These are phyloP conservation scores for Sebastolobus altivelis DNA, from an alignment of 2,797 vertebrate species.

Conservation along the genomic window DNA sequence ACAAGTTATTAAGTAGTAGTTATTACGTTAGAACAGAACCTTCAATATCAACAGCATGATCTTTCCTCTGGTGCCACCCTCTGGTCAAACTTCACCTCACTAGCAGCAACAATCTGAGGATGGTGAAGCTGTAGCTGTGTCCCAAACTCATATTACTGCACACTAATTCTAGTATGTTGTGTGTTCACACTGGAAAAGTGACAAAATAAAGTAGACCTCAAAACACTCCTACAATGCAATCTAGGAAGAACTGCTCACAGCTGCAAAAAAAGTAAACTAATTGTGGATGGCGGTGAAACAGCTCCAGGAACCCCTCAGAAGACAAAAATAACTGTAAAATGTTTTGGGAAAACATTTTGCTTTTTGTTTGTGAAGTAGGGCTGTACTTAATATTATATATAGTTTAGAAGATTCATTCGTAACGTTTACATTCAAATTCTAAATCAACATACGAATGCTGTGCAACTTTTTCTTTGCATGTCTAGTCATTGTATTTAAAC, in stretches of 20 bases:
- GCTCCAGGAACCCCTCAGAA: too few relatives aligned
- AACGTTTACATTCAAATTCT: too few relatives aligned
- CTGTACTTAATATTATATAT: too few relatives aligned
- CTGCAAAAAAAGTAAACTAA: not conserved
- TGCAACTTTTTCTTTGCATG: too few relatives aligned
- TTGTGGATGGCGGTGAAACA: too few relatives aligned
- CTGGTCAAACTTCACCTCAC: conserved; percentile 14
- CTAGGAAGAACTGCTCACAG: not conserved
- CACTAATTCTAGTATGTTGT: not conserved
- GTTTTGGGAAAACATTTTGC: too few relatives aligned
- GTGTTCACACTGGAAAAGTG: too few relatives aligned
- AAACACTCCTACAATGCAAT: not conserved
- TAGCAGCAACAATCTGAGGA: not conserved
- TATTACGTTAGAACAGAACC: not conserved
- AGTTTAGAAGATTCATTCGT: too few relatives aligned
- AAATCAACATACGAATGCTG: too few relatives aligned
- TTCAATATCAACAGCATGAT: not conserved
- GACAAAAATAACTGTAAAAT: too few relatives aligned
- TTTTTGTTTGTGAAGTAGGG: too few relatives aligned
- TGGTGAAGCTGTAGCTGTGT: not conserved
- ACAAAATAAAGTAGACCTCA: not conserved
- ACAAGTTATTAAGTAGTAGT: not conserved
- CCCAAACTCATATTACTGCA: not conserved
- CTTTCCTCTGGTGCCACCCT: conserved; percentile 32
- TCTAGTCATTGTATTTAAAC: too few relatives aligned